phyloP scores from a whole-genome alignment of 2,888 invertebrate species.

The Eurytoma adleriae region DNA sequence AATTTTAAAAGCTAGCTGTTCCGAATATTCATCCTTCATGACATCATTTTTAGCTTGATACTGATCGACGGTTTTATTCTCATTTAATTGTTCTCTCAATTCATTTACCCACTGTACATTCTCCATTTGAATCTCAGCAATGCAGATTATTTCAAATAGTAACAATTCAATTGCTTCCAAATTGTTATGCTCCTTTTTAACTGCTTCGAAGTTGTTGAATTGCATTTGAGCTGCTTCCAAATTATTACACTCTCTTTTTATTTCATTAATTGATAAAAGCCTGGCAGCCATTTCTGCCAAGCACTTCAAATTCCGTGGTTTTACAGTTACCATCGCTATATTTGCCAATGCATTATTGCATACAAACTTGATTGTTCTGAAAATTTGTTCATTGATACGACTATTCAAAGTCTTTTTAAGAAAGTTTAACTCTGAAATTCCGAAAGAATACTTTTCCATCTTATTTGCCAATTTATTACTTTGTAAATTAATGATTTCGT shows the following conservation, averaged over 20 bases:
- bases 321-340: too few relatives aligned
- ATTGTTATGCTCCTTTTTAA: conserved; percentile 5
- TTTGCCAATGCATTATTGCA: too few relatives aligned
- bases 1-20: conserved; percentile 21
- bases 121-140: conserved; percentile 11
- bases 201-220: too few relatives aligned
- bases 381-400: too few relatives aligned
- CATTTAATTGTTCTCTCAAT: conserved; percentile 4
- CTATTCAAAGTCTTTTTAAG: not conserved
- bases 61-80: not conserved
- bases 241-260: conserved; percentile 7
- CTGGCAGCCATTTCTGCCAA: too few relatives aligned
- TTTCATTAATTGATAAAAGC: too few relatives aligned
- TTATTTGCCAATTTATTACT: conserved; percentile 14
- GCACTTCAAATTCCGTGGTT: too few relatives aligned
- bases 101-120: conserved; percentile 12
- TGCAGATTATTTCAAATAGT: conserved; percentile 5
- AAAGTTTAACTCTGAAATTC: not conserved
- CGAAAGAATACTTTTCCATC: not conserved
- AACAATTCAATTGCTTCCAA: conserved; percentile 16
- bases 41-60: not conserved
- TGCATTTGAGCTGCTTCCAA: conserved; percentile 7
- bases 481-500: conserved; percentile 33
- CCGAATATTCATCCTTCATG: not conserved
- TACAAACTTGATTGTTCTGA: too few relatives aligned